Percentiles rank a stretch among this genome's conserved stretches.
phyloP scores from a whole-genome alignment of 2,113 vertebrate species.

The Rhinogobius similis region DNA sequence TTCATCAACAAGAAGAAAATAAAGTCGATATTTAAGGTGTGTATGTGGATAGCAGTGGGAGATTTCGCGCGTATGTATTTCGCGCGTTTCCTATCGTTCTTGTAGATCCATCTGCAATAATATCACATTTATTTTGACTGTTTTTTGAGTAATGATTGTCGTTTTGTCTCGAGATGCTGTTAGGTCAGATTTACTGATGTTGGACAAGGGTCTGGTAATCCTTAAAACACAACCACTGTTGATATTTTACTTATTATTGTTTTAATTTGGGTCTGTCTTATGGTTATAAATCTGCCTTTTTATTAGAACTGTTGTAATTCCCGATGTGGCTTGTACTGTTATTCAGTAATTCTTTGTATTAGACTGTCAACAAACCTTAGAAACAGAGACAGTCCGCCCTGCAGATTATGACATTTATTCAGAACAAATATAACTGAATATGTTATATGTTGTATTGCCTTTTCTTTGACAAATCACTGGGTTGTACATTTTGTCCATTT shows the following conservation, averaged over 20 bases:
- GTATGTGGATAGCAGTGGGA: background rate
- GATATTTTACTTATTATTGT: background rate
- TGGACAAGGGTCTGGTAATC: slow-evolving; percentile 19
- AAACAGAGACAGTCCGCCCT: background rate
- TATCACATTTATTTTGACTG: slow-evolving; percentile 5
- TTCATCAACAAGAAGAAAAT: slow-evolving; percentile 54
- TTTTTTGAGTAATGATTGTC: slow-evolving; percentile 20
- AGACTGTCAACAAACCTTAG: background rate
- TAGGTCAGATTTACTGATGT: slow-evolving; percentile 35
- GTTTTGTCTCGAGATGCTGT: slow-evolving; percentile 44
- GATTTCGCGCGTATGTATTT: rapidly evolving
- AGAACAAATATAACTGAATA: background rate
- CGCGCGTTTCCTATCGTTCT: rapidly evolving
- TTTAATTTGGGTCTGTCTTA: background rate
- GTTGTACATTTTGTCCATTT: background rate
- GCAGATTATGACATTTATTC: background rate
- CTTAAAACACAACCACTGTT: background rate
- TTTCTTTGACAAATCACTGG: background rate
- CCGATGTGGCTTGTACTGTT: background rate
- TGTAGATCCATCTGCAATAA: background rate
- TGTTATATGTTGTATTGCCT: background rate
- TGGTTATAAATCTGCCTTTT: background rate
- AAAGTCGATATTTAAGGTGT: slow-evolving; percentile 53
- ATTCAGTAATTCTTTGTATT: background rate
- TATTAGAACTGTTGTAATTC: background rate